A percentile compares a stretch with the other conserved stretches of the same genome.
Conservation (phyloP, 2,888 invertebrate genomes). For the Erannis defoliaria region DNA sequence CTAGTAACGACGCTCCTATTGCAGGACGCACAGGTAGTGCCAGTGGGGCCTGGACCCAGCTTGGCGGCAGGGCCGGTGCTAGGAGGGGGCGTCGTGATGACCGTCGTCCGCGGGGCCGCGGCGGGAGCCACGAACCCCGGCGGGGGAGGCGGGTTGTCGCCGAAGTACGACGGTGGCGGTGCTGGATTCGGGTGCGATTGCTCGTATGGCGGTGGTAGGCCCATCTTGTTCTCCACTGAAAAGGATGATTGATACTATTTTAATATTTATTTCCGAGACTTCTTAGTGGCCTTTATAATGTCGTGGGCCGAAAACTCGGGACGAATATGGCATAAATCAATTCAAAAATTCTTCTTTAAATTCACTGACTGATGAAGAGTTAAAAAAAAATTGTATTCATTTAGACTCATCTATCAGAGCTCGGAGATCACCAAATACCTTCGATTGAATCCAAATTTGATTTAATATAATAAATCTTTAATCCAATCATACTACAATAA, state of each 20-base stretch:
- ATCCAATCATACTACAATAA: no score
- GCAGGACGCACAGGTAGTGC: conserved; percentile 73
- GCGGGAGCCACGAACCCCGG: conserved; percentile 61
- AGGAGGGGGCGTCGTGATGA: conserved; percentile 62
- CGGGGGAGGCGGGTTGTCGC: conserved; percentile 73
- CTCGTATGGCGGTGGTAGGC: conserved; percentile 79
- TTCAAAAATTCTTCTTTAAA: no score
- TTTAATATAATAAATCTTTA: no score
- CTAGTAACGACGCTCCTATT: conserved; percentile 75
- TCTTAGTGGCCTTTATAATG: not conserved
- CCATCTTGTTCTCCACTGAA: conserved; percentile 85
- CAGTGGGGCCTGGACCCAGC: conserved; percentile 78
- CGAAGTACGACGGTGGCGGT: conserved; percentile 80
- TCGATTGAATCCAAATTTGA: no score
- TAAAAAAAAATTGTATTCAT: no score
- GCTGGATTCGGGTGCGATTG: conserved; percentile 70
- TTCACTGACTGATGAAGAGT: no score
- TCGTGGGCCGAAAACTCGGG: not conserved
- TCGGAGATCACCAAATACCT: no score
- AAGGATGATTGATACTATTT: conserved; percentile 1
- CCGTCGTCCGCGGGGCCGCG: conserved; percentile 68
- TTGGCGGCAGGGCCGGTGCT: conserved; percentile 53
- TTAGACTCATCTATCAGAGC: no score
- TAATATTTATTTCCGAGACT: not conserved
- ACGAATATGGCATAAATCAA: no score